Evolutionary conservation across 2,888 invertebrate species (phyloP), one percentile per base, ranked within the genome.

Genomic region (Rugalucina vietnamica): DNA sequence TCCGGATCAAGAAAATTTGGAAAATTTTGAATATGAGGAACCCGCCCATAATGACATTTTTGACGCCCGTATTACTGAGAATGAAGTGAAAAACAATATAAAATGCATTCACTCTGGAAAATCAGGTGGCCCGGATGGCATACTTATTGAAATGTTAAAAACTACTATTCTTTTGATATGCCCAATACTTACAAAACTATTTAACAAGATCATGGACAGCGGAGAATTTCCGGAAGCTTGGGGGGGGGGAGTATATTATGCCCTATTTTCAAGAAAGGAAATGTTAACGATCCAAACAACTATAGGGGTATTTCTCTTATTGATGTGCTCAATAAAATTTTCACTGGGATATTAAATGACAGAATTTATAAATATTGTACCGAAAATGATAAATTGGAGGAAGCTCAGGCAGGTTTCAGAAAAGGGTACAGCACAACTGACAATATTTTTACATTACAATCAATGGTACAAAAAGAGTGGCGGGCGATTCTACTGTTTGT

Each of bases 301-400:
- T 76, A 76, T 39, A 60, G 76, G 21, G 76, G 76, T 21, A 76
- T 76, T 65, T 76, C 69, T 10, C 39, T 69, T 14, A 69, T 76
- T 5, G 27, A 76, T 60, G 60, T 76, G 21, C 29, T 76, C 34
- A 32, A 76, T 36, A 60, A 76, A 54, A 54, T 43, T 43, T 43
- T 43, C 18, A 18, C 43, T 8, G 43, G 43, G 18, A 50, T 50
- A 50, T 21, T 50, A 21, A 50, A 37, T 72, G 72, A 72, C 43
- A 8, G 72, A 39, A 72, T 72, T 39, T 39, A 72, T 76, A 29
- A 3, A 14, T 76, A 34, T 57, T 57, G 60, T 21, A 21, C 37
- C 14, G 39, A 76, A 76, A 36, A 76, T 29, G 29, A 60, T 10
- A 14, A 39, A 27, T 18, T 65, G 36, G 37, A 43, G 24, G 76